phyloP scores from a whole-genome alignment of 37 sponge, comb jelly and placozoan species.

The Halisarca cf. caerulea region DNA sequence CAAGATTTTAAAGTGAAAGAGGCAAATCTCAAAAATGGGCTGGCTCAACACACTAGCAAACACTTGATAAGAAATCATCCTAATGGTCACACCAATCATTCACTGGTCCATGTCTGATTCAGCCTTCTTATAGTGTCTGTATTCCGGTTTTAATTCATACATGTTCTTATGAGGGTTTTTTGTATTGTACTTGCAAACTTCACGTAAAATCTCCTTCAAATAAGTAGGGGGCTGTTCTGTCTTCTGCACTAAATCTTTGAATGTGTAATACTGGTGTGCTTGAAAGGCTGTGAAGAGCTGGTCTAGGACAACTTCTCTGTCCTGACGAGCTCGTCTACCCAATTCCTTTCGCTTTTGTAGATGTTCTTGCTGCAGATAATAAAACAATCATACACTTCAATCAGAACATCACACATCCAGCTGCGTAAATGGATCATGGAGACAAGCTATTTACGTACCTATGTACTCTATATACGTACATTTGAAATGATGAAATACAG shows the following conservation, averaged over 20 bases:
- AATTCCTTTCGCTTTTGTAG: slow-evolving; percentile 66
- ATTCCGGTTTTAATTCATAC: slow-evolving; percentile 96
- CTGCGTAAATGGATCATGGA: not conserved
- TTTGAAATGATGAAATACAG: too few species aligned
- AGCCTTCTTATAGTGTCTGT: slow-evolving; percentile 42
- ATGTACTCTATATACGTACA: too few species aligned
- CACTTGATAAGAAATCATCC: too few species aligned
- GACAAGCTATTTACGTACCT: too few species aligned
- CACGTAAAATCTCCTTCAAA: slow-evolving; percentile 88
- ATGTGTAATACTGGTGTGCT: slow-evolving; percentile 83
- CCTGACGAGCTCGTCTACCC: slow-evolving; percentile 75
- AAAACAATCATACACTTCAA: not conserved
- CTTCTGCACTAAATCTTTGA: slow-evolving; percentile 82
- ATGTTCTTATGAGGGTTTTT: slow-evolving; percentile 94
- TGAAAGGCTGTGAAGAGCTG: slow-evolving; percentile 89
- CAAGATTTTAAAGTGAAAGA: not conserved
- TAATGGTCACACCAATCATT: too few species aligned
- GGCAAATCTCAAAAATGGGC: too few species aligned
- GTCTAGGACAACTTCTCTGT: slow-evolving; percentile 79
- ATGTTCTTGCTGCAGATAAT: slow-evolving; percentile 36
- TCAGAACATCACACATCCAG: not conserved
- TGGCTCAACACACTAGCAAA: too few species aligned
- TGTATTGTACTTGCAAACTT: slow-evolving; percentile 87
- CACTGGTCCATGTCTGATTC: too few species aligned
- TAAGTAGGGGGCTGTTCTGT: slow-evolving; percentile 90